Evolutionary conservation across 1,140 invertebrate genomes (phyloP).

Genomic region (Brachionus paranguensis): DNA sequence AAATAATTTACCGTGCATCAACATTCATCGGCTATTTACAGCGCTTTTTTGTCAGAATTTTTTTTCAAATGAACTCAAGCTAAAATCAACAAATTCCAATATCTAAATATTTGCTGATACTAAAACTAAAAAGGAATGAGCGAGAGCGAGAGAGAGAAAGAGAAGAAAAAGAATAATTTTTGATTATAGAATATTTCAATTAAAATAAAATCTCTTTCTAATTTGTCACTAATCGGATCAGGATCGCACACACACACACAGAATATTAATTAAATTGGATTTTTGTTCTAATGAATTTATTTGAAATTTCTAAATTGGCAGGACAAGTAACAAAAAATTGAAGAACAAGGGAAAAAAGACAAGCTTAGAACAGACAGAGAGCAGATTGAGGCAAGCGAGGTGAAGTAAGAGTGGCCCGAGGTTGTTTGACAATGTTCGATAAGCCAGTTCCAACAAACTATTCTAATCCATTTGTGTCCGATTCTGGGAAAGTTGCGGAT

Average conservation of each 20-base stretch:
- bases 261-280: too few relatives aligned
- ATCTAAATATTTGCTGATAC: too few relatives aligned
- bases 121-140: neutral
- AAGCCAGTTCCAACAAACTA: neutral
- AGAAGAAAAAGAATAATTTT: neutral
- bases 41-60: too few relatives aligned
- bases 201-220: neutral
- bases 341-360: too few relatives aligned
- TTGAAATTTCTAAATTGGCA: neutral
- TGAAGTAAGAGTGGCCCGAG: neutral
- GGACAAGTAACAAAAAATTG: neutral
- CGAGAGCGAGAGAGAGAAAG: neutral
- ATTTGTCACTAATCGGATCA: neutral
- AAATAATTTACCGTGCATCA: too few relatives aligned
- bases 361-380: too few relatives aligned
- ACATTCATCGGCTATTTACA: too few relatives aligned
- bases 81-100: too few relatives aligned
- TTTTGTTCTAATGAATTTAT: too few relatives aligned
- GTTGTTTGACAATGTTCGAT: neutral
- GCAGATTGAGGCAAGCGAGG: too few relatives aligned
- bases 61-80: too few relatives aligned
- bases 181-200: neutral
- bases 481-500: slow-evolving; percentile 12
- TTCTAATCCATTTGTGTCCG: neutral
- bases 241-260: too few relatives aligned